Percentiles rank a stretch among this genome's conserved stretches.
Conservation (phyloP, 2,888 invertebrate species). For the Eupsilia transversa region DNA sequence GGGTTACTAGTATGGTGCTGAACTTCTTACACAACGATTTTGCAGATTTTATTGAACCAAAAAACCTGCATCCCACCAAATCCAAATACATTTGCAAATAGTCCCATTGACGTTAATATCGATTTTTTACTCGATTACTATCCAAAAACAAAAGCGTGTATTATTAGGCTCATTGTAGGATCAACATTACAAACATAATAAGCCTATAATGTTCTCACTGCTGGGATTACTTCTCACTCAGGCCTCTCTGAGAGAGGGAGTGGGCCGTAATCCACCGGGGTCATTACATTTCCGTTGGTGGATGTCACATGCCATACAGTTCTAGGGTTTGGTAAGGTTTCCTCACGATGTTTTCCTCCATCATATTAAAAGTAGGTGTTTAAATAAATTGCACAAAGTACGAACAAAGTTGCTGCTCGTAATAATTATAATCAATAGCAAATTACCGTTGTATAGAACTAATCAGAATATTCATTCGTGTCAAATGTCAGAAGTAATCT, state of each 20-base stretch:
- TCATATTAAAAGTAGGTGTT: neutral
- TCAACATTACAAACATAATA: neutral
- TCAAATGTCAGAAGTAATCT: constrained; percentile 44
- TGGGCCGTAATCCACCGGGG: too few species aligned
- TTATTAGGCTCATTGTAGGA: neutral
- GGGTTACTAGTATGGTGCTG: neutral
- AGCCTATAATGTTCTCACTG: neutral
- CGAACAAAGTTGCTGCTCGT: neutral
- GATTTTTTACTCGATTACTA: neutral
- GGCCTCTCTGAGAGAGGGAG: neutral
- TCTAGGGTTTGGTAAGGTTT: neutral
- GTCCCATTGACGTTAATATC: neutral
- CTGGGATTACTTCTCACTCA: neutral
- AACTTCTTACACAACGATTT: too few species aligned
- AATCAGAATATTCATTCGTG: constrained; percentile 39
- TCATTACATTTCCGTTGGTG: too few species aligned
- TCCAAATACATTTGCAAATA: neutral
- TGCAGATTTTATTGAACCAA: neutral
- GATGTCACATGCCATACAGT: neutral
- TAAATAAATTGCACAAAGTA: neutral
- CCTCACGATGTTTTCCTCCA: neutral
- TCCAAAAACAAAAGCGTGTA: neutral
- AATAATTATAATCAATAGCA: constrained; percentile 1
- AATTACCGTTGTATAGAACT: neutral
- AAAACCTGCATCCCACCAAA: too few species aligned